These are phyloP conservation scores for Megaleporinus macrocephalus DNA, from an alignment of 2,113 vertebrate species.

Conservation along the genomic window DNA sequence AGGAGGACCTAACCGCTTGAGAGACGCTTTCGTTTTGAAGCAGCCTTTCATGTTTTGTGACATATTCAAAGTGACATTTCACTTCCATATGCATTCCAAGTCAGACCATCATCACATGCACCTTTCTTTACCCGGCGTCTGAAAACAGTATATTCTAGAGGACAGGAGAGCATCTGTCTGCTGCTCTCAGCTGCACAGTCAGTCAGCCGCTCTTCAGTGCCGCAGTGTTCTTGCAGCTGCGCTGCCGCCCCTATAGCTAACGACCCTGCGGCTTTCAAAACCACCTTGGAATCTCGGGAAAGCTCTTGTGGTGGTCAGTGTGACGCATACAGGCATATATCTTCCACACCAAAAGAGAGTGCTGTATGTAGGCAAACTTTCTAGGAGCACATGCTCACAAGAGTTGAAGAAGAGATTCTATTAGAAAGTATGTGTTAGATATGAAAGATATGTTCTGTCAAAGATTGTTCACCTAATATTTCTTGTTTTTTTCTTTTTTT, in stretches of 20 bases:
- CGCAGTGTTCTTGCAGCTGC: constrained; percentile 13
- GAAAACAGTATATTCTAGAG: no score
- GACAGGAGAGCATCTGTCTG: not conserved
- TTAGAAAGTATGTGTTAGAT: not conserved
- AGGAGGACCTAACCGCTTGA: no score
- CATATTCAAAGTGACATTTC: no score
- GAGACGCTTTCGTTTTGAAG: no score
- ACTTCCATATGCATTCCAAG: no score
- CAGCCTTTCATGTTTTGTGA: no score
- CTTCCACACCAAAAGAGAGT: constrained; percentile 42
- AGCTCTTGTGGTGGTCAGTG: constrained; percentile 43
- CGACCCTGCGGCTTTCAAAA: constrained; percentile 44
- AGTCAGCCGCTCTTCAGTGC: constrained; percentile 25
- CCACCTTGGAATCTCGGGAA: constrained; percentile 34
- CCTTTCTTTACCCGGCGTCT: no score
- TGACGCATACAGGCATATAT: constrained; percentile 40
- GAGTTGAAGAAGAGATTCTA: not conserved
- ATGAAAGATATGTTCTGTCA: not conserved
- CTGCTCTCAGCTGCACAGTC: constrained; percentile 7
- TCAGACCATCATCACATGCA: no score
- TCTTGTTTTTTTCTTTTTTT: no score
- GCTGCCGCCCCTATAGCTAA: constrained; percentile 29
- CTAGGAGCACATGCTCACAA: not conserved
- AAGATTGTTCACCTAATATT: no score
- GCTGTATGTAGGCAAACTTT: constrained; percentile 30